Base-by-base conservation (phyloP, 2,797 vertebrate genomes). In the Salarias fasciatus region DNA sequence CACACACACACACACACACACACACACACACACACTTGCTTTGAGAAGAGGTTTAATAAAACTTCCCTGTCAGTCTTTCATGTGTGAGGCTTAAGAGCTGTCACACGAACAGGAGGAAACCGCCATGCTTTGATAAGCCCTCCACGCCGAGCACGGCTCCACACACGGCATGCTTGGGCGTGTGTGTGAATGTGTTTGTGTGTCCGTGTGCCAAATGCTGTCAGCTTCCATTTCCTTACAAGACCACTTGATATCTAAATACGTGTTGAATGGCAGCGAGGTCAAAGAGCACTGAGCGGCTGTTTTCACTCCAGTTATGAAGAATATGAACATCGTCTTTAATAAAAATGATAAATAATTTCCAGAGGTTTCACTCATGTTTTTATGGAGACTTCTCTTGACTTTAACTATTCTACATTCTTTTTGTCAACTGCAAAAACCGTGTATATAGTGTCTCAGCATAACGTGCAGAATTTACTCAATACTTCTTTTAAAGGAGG, bases 61-160 rank as follows among this genome's bases (percentile, higher is more conserved):
- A 86, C 69, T 72, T 82, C 28, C 70, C 68, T 70, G 77, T 76
- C 76, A 83, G 71, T 86, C 84, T 85, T 90, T 90, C 80, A 88
- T 84, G 80, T 88, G 73, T 61, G 73, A 66, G 80, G 77, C 81
- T 88, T 80, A 84, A 82, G 82, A 83, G 79, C 84, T 86, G 88
- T 88, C 82, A 80, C 71, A 72, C 54, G 45, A 55, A 66, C 62
- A 83, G 74, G 58, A 75, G 60, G 79, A 86, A 83, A 83, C 63
- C 78, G 80, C 68, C 53, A 58, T 53, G 73, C 80, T 86, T 80
- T 86, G 80, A 85, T 84, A 66, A 49, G 47, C 40, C 54, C 35
- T 80, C 30, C 50, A 50, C 61, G 55, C 48, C 15, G 65, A 77
- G 49, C 75, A 52, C 35, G 70, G 50, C 63, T 35, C 66, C 66